Conservation (phyloP, 2,113 vertebrate species). For the Pseudopodoces humilis region DNA sequence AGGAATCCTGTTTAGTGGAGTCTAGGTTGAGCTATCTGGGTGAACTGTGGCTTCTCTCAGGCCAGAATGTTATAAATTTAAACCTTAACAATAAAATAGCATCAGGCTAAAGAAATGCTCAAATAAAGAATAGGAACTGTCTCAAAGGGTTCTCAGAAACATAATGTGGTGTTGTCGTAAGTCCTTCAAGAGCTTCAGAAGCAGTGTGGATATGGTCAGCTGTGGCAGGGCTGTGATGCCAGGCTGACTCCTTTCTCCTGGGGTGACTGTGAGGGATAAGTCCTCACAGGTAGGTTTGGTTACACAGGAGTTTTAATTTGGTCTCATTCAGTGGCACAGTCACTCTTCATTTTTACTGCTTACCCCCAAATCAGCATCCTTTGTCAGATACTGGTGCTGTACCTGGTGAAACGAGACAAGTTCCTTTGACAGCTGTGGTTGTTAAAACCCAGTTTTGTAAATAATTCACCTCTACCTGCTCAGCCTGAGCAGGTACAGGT, state of each 20-base stretch:
- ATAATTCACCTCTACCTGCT: not conserved
- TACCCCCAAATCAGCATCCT: not conserved
- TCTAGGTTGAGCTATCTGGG: not conserved
- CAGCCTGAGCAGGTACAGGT: not conserved
- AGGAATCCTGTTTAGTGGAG: not conserved
- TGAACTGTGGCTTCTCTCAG: not conserved
- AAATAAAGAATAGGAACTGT: not conserved
- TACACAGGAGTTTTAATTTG: not conserved
- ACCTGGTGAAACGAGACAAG: not conserved
- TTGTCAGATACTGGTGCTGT: not conserved
- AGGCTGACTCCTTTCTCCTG: not conserved
- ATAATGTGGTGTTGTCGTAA: not conserved
- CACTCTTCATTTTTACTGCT: not conserved
- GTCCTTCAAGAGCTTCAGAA: not conserved
- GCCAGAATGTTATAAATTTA: not conserved
- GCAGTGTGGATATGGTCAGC: rapidly evolving
- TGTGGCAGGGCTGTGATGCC: not conserved
- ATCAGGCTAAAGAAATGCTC: not conserved
- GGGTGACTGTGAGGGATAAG: not conserved
- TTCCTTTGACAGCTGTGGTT: not conserved
- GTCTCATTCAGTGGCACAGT: not conserved
- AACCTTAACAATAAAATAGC: not conserved
- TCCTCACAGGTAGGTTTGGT: not conserved
- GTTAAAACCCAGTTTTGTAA: not conserved
- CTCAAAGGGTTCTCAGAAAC: not conserved